phyloP scores from a whole-genome alignment of 2,888 invertebrate species.

The Maniola hyperantus region DNA sequence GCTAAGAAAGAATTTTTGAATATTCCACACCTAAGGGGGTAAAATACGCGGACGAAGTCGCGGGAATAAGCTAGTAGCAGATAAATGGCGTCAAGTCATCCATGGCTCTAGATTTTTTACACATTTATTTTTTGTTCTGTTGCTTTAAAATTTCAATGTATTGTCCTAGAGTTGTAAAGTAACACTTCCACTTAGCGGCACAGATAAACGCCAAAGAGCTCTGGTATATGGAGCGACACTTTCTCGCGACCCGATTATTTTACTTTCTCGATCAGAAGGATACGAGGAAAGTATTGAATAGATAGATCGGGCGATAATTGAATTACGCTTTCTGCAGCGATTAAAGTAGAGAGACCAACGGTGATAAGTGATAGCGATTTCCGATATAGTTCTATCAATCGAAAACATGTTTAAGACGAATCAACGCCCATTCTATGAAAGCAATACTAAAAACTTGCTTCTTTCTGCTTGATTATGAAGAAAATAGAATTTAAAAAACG shows the following conservation, averaged over 20 bases:
- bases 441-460: neutral
- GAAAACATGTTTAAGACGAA: conserved; percentile 16
- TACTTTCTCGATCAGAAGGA: conserved; percentile 40
- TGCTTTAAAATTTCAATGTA: too few relatives aligned
- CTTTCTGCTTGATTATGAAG: neutral
- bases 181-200: conserved; percentile 19
- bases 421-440: neutral
- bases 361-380: conserved; percentile 28
- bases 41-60: too few relatives aligned
- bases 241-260: conserved; percentile 39
- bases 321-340: conserved; percentile 33
- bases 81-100: too few relatives aligned
- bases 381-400: conserved; percentile 23
- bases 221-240: conserved; percentile 35
- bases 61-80: too few relatives aligned
- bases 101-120: too few relatives aligned
- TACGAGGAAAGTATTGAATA: conserved; percentile 41
- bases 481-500: neutral
- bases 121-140: neutral
- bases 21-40: too few relatives aligned
- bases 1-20: too few relatives aligned
- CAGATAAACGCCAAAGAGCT: conserved; percentile 5
- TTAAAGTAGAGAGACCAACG: conserved; percentile 28
- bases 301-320: conserved; percentile 37
- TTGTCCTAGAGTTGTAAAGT: neutral